Conservation (phyloP, 2,797 vertebrate genomes). For the Myiotriccus ornatus region DNA sequence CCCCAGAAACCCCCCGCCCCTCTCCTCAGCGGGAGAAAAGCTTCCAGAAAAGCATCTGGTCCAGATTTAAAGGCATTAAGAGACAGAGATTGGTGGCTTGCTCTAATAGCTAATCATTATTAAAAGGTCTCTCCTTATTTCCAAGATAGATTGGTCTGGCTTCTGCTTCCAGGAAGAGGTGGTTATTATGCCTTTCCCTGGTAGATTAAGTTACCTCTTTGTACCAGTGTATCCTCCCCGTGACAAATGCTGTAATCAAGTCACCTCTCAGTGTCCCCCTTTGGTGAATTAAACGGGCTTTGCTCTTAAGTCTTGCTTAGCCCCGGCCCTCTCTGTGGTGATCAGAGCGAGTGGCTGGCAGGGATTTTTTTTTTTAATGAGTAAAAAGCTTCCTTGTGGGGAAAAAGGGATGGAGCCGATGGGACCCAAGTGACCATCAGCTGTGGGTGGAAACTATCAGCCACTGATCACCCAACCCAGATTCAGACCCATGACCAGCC, state of each 20-base stretch:
- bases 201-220: constrained; percentile 45
- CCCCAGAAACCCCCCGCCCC: not conserved
- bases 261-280: constrained; percentile 36
- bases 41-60: constrained; percentile 63
- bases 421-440: not conserved
- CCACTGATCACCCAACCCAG: rapidly evolving
- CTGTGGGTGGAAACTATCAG: not conserved
- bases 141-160: constrained; percentile 55
- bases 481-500: not conserved
- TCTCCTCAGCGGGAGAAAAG: constrained; percentile 1
- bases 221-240: not conserved
- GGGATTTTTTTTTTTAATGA: not conserved
- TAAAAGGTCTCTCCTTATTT: constrained; percentile 46
- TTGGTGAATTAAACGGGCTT: not conserved
- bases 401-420: not conserved
- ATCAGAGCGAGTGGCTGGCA: not conserved
- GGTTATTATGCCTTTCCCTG: constrained; percentile 29
- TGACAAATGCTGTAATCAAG: constrained; percentile 46
- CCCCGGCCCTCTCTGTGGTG: not conserved
- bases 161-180: constrained; percentile 51
- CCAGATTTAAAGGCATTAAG: constrained; percentile 56
- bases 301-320: not conserved
- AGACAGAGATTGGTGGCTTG: constrained; percentile 45
- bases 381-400: not conserved
- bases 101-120: constrained; percentile 64